Evolutionary conservation across 2,888 invertebrate species (phyloP), one percentile per base, ranked within the genome.

Genomic region (Scrobipalpa atriplicella): DNA sequence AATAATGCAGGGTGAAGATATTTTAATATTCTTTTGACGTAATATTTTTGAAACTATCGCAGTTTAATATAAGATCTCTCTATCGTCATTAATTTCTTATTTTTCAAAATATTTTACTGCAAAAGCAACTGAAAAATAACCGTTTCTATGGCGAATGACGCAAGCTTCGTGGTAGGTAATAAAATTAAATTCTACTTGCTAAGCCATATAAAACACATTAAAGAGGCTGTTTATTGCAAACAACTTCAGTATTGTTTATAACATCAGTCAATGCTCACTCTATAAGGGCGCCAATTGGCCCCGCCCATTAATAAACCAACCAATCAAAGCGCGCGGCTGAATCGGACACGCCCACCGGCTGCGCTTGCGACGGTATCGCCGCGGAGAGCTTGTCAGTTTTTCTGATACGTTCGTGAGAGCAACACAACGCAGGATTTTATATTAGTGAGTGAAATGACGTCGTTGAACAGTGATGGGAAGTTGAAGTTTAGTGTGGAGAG

Each of bases 401-500:
- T 84, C 83, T 83, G 82, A 75, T 73, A 81, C 84, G 73, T 78
- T 80, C 80, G 72, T 73, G 73, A 73, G 72, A 76, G 78, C 71
- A 74, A 80, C 83, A 76, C 73, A n/a, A n/a, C n/a, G n/a, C n/a
- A 66, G n/a, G 69, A 66, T 13, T 56, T 21, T 21, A 56, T 64
- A 19, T 51, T 63, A 21, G 47, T 63, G 62, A 11, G 51, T 63
- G 64, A 18, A 29, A 90, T 90, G 90, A 92, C 90, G 78, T 89
- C 91, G 69, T 71, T 90, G 64, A 83, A 79, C 73, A 78, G 89
- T 83, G 88, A 87, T 71, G 73, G 84, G 73, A 93, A 93, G 75
- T 82, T 95, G 71, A 96, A 95, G 89, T 96, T 96, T 79, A 95
- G 96, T 76, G 94, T 96, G 70, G 96, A 96, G 77, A 93, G 95